Base-by-base conservation (phyloP, 2,113 vertebrate genomes). In the Marmota flaviventris region DNA sequence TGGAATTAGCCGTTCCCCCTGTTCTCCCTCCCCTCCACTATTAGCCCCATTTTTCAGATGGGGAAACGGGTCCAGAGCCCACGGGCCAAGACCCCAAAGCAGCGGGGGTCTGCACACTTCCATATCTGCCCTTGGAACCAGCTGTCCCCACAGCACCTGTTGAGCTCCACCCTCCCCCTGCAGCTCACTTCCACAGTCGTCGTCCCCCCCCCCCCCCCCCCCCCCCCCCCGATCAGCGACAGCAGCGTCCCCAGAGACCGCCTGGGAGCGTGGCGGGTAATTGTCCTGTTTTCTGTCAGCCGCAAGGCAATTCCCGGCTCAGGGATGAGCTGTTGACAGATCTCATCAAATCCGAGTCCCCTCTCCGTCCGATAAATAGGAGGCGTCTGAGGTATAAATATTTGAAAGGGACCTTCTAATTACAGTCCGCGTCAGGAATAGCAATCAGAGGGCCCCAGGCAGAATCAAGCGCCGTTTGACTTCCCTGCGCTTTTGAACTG, bases 321-420 rank as follows among this genome's bases (percentile, higher is more conserved):
- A 0, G 72, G 13, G 48, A 73, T 37, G 78, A 93, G 96, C 90
- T 91, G 96, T 72, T 97, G 98, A 97, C 95, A 95, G 93, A 77
- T 84, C 94, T 94, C 96, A 96, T 98, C 98, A 95, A 86, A 93
- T 70, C 72, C 11, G 0, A 95, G 92, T 34, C 83, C 65, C 84
- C 56, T 75, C 70, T 63, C 88, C 12, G 89, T 18, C 12, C 29
- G 88, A 89, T 94, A 95, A 95, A 97, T 37, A n/a, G 7, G 5
- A 10, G 11, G 65, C 4, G 63, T 87, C 88, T 75, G 93, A 58
- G 37, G 94, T 91, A 98, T 97, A 96, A 98, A 98, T 97, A 98
- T 98, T 97, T 96, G 97, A 98, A 90, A 97, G 92, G 56, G 75
- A 51, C 72, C 81, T 85, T 81, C 97, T 98, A 97, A 96, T 96